Evolutionary conservation across 2,797 vertebrate genomes (phyloP).

Genomic region (Myotis findleyi): DNA sequence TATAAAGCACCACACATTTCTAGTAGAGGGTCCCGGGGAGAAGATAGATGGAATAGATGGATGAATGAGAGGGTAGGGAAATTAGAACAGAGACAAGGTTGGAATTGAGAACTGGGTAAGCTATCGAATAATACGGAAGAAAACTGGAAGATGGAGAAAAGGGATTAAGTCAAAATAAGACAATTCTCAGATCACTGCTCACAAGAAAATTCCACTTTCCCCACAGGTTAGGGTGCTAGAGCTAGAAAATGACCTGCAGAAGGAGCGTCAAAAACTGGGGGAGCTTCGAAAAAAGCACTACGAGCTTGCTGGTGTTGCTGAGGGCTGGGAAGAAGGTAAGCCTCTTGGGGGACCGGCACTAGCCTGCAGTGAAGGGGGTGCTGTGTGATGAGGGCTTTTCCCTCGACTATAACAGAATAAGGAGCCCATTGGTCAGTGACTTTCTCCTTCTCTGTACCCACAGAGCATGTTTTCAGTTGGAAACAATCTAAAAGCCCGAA

Average conservation of each 20-base stretch:
- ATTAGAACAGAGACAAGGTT: not conserved
- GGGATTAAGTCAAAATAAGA: not conserved
- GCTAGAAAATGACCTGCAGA: conserved; percentile 96
- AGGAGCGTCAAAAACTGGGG: conserved; percentile 95
- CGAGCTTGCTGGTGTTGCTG: conserved; percentile 94
- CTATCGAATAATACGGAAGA: not conserved
- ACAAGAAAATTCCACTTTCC: not conserved
- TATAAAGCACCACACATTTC: not conserved
- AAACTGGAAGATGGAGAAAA: not conserved
- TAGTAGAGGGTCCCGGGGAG: not conserved
- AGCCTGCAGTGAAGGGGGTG: fast-evolving
- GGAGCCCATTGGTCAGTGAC: fast-evolving
- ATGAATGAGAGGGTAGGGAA: not conserved
- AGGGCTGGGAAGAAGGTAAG: conserved; percentile 95
- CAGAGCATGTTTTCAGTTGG: not conserved
- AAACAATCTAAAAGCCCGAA: not conserved
- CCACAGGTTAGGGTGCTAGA: conserved; percentile 96
- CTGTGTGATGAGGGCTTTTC: not conserved
- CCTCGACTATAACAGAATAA: fast-evolving
- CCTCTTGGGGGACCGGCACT: fast-evolving
- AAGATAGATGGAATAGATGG: not conserved
- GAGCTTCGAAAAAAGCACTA: conserved; percentile 99
- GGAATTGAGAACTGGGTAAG: not conserved
- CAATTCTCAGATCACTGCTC: not conserved
- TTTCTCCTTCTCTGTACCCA: not conserved